Evolutionary conservation across 1,140 invertebrate genomes (phyloP).

Genomic region (Drosophila truncata): DNA sequence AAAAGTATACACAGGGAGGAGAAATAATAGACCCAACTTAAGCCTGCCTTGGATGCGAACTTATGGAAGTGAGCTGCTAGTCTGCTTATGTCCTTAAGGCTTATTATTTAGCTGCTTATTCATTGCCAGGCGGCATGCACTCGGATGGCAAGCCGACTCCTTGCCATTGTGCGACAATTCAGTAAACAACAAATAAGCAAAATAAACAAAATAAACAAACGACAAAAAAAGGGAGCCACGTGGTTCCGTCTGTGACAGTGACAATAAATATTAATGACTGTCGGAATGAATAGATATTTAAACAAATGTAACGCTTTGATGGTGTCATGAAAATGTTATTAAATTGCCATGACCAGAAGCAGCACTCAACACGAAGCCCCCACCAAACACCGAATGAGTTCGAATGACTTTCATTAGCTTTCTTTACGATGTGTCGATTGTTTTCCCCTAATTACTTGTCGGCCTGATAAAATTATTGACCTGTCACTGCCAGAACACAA

Average conservation of each 20-base stretch:
- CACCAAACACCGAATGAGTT: not conserved
- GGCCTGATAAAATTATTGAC: slow-evolving; percentile 22
- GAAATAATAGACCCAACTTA: slow-evolving; percentile 41
- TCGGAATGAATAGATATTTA: slow-evolving; percentile 46
- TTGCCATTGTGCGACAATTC: slow-evolving; percentile 4
- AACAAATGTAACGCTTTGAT: slow-evolving; percentile 38
- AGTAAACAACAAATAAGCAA: slow-evolving; percentile 8
- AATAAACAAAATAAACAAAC: not conserved
- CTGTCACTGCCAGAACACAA: slow-evolving; percentile 1
- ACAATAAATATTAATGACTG: slow-evolving; percentile 55
- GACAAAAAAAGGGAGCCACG: slow-evolving; percentile 21
- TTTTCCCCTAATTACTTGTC: slow-evolving; percentile 53
- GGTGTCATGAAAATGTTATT: slow-evolving; percentile 68
- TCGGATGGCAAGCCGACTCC: not conserved
- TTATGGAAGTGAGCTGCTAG: slow-evolving; percentile 21
- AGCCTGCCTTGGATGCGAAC: slow-evolving; percentile 24
- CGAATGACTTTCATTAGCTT: slow-evolving; percentile 27
- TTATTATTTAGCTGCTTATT: slow-evolving; percentile 62
- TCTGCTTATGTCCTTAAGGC: slow-evolving; percentile 57
- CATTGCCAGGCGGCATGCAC: slow-evolving; percentile 17
- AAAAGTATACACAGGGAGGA: not conserved
- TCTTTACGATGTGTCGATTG: slow-evolving; percentile 40
- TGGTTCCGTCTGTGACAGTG: slow-evolving; percentile 31
- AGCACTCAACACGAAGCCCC: slow-evolving; percentile 6
- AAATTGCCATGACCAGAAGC: slow-evolving; percentile 48